Evolutionary conservation across 1,140 invertebrate genomes (phyloP).

Genomic region (Drosophila pachea): DNA sequence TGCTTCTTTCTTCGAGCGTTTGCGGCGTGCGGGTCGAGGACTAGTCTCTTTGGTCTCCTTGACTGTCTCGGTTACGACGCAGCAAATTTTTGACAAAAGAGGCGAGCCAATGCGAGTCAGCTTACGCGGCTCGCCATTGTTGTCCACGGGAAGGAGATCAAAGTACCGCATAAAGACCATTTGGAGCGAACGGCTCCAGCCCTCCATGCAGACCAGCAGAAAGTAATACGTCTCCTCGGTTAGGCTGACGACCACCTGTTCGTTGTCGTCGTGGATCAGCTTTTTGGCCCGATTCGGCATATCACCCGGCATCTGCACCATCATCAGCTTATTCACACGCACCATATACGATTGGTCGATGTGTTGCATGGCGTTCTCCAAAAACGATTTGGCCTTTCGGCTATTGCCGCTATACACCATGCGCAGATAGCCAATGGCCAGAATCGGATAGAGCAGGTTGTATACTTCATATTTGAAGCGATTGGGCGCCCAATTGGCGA

Average conservation of each 20-base stretch:
- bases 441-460: constrained; percentile 35
- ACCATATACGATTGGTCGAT: constrained; percentile 37
- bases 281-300: constrained; percentile 35
- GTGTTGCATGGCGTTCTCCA: background rate
- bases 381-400: constrained; percentile 14
- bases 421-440: constrained; percentile 34
- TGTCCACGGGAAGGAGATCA: background rate
- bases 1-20: constrained; percentile 21
- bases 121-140: background rate
- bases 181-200: constrained; percentile 28
- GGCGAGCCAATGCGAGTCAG: background rate
- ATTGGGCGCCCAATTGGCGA: constrained; percentile 18
- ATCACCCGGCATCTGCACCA: constrained; percentile 11
- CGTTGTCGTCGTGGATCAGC: constrained; percentile 17
- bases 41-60: constrained; percentile 15
- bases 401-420: constrained; percentile 35
- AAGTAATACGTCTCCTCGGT: constrained; percentile 2
- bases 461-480: constrained; percentile 40
- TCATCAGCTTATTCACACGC: constrained; percentile 37
- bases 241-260: constrained; percentile 33
- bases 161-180: constrained; percentile 30
- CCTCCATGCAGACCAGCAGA: background rate
- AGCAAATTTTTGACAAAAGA: constrained; percentile 19
- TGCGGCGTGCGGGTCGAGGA: background rate
- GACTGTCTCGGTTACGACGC: constrained; percentile 3